Percentiles rank a stretch among this genome's conserved stretches.
phyloP scores from a whole-genome alignment of 2,797 vertebrate species.

The Fistularia tabacaria region DNA sequence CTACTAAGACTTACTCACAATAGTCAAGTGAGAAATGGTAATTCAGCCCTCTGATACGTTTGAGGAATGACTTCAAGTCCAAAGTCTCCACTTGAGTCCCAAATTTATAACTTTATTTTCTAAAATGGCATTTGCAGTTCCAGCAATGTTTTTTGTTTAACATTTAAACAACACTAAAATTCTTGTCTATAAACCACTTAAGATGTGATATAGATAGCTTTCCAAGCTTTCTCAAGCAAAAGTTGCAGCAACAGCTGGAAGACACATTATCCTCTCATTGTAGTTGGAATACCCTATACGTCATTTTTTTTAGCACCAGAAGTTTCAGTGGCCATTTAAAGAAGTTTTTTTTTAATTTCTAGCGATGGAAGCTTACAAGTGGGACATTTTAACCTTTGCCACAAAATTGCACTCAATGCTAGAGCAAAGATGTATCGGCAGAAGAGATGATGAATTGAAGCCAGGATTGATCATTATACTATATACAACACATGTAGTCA shows the following conservation, averaged over 20 bases:
- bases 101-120: no score
- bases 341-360: neutral
- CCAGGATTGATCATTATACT: no score
- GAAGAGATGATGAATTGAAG: no score
- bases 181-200: constrained; percentile 50
- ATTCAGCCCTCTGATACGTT: constrained; percentile 1
- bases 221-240: constrained; percentile 45
- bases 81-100: no score
- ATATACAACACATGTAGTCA: no score
- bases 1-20: no score
- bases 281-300: constrained; percentile 47
- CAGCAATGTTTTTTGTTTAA: constrained; percentile 55
- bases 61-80: no score
- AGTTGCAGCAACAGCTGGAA: constrained; percentile 59
- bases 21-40: neutral
- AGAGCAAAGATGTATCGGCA: no score
- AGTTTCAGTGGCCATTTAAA: constrained; percentile 20
- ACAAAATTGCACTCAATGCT: no score
- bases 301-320: constrained; percentile 45
- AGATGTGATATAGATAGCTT: constrained; percentile 45
- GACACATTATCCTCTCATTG: constrained; percentile 57
- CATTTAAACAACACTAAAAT: constrained; percentile 53
- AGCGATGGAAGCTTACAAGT: no score
- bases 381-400: no score
- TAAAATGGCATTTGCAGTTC: constrained; percentile 46